These are phyloP conservation scores for Campopleginae sp. DNA, from an alignment of 2,888 invertebrate genomes.

Conservation along the genomic window DNA sequence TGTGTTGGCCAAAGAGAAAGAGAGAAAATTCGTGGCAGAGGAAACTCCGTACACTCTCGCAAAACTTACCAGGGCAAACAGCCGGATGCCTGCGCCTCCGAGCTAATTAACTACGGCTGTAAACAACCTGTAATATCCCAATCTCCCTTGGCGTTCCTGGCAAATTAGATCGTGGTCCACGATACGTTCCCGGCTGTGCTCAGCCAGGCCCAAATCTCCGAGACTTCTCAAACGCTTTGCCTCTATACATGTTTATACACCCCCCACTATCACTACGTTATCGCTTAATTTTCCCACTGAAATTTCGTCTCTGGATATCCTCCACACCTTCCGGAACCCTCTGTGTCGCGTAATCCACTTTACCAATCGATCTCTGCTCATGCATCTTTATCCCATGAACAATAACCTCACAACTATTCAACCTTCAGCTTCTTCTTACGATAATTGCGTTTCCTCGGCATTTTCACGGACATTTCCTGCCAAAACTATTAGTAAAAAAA, in stretches of 20 bases:
- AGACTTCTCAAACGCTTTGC: slow-evolving; percentile 42
- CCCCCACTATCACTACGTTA: slow-evolving; percentile 54
- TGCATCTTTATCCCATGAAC: neutral
- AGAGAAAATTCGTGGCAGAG: slow-evolving; percentile 8
- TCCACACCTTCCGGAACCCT: slow-evolving; percentile 19
- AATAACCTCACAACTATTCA: neutral
- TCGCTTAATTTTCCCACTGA: slow-evolving; percentile 67
- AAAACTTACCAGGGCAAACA: slow-evolving; percentile 67
- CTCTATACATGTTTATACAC: slow-evolving; percentile 40
- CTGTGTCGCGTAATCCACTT: neutral
- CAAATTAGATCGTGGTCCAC: slow-evolving; percentile 64
- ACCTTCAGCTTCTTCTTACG: neutral
- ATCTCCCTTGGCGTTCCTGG: slow-evolving; percentile 62
- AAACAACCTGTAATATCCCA: slow-evolving; percentile 74
- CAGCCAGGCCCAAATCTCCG: slow-evolving; percentile 41
- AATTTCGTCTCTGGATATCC: slow-evolving; percentile 48
- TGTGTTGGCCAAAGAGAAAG: slow-evolving; percentile 19
- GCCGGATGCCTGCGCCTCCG: slow-evolving; percentile 63
- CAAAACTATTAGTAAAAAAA: too few relatives aligned
- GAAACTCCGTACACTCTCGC: slow-evolving; percentile 31
- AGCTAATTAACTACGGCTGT: slow-evolving; percentile 74
- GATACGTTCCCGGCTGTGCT: slow-evolving; percentile 57
- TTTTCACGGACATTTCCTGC: too few relatives aligned
- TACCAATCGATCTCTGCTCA: neutral
- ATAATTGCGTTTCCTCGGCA: too few relatives aligned